phyloP scores from a whole-genome alignment of 2,797 vertebrate genomes.

The Artibeus jamaicensis region DNA sequence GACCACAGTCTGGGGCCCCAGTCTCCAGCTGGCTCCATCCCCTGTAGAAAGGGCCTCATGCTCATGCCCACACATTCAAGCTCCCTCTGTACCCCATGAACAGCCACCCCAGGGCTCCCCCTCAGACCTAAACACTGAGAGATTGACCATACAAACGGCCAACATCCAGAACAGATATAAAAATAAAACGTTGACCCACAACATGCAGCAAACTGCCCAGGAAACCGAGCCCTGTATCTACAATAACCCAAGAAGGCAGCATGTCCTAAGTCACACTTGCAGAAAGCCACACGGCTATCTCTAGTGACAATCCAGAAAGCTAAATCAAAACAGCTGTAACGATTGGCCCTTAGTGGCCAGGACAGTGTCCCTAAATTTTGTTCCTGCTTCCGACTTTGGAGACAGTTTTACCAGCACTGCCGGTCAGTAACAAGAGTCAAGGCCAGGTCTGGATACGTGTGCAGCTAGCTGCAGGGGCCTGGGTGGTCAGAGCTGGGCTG shows the following conservation, averaged over 20 bases:
- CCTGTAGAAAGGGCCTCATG: not conserved
- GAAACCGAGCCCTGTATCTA: not conserved
- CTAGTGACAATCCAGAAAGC: not conserved
- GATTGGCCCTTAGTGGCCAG: not conserved
- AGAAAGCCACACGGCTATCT: not conserved
- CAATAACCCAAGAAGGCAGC: not conserved
- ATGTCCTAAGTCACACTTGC: not conserved
- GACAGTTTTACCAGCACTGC: not conserved
- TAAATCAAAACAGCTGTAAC: not conserved
- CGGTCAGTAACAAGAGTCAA: not conserved
- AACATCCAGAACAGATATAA: not conserved
- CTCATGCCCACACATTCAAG: not conserved
- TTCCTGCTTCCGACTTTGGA: not conserved
- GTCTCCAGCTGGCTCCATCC: not conserved
- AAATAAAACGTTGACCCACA: not conserved
- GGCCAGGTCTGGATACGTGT: not conserved
- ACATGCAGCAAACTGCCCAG: not conserved
- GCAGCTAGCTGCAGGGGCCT: not conserved
- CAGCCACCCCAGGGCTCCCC: not conserved
- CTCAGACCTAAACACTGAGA: not conserved
- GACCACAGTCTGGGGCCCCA: fast-evolving
- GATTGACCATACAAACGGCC: not conserved
- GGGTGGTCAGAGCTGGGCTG: not conserved
- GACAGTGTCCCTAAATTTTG: not conserved
- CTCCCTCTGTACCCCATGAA: not conserved